Conservation (phyloP, 35 echinoderm and acorn worm species). For the Apostichopus parvimensis region DNA sequence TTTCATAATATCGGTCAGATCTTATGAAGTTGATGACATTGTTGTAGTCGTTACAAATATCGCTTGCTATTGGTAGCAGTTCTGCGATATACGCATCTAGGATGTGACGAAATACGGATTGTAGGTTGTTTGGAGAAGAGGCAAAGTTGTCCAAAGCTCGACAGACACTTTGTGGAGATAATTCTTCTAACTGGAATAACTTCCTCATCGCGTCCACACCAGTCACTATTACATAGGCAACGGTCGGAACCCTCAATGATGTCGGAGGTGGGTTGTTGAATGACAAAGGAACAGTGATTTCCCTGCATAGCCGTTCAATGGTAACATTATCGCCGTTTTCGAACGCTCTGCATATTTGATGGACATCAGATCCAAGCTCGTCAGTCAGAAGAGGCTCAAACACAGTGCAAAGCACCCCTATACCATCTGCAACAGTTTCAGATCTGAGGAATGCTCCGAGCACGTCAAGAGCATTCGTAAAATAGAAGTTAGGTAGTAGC, state of each 20-base stretch:
- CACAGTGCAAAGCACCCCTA: not conserved
- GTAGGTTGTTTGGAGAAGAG: slow-evolving; percentile 16
- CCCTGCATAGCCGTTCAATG: not conserved
- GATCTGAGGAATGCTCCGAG: not conserved
- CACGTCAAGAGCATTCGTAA: slow-evolving; percentile 1
- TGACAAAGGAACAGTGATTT: not conserved
- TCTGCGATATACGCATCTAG: not conserved
- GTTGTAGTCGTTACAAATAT: slow-evolving; percentile 25
- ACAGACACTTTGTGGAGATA: slow-evolving; percentile 11
- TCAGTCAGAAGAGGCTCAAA: slow-evolving; percentile 9
- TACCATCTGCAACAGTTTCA: slow-evolving; percentile 20
- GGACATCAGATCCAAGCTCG: not conserved
- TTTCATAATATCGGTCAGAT: too few species aligned
- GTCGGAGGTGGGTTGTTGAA: not conserved
- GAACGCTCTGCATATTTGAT: not conserved
- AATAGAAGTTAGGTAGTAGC: slow-evolving; percentile 5
- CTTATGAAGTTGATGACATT: not conserved
- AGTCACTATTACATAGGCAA: not conserved
- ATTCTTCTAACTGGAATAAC: not conserved
- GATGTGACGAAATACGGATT: not conserved
- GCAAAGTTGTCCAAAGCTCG: not conserved
- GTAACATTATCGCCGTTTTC: not conserved
- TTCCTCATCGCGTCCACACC: not conserved
- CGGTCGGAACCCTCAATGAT: not conserved
- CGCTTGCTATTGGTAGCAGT: slow-evolving; percentile 5